Percentiles rank a stretch among this genome's conserved stretches.
Evolutionary conservation across 2,888 invertebrate species (phyloP).

Genomic region (Stenodema calcarata): DNA sequence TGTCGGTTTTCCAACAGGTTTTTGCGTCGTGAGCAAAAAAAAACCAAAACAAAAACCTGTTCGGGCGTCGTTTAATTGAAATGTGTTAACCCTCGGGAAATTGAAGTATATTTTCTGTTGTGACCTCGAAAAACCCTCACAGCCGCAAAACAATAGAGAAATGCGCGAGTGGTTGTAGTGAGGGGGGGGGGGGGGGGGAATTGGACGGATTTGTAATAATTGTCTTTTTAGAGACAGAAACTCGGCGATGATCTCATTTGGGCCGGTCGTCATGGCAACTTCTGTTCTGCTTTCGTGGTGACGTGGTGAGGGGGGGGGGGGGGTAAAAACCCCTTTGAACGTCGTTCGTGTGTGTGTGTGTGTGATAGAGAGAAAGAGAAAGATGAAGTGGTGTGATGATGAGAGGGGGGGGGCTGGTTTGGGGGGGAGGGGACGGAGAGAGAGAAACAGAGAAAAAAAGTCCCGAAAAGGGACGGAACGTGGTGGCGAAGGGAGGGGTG

Average conservation of each 20-base stretch:
- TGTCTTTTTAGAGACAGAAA: constrained; percentile 42
- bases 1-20: not conserved
- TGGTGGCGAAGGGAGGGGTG: constrained; percentile 20
- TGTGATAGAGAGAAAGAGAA: constrained; percentile 5
- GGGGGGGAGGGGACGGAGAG: not conserved
- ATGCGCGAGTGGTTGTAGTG: not conserved
- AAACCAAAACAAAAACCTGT: not conserved
- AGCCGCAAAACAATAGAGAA: not conserved
- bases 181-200: not conserved
- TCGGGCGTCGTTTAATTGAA: not conserved
- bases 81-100: not conserved
- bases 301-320: not conserved
- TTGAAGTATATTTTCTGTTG: not conserved
- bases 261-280: constrained; percentile 40
- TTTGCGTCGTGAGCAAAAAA: not conserved
- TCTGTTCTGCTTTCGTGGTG: constrained; percentile 31
- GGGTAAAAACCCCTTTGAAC: not conserved
- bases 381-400: not conserved
- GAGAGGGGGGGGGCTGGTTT: not conserved
- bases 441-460: not conserved
- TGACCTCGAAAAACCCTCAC: not conserved
- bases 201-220: constrained; percentile 42
- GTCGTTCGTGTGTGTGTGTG: constrained; percentile 6
- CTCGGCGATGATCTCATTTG: constrained; percentile 39
- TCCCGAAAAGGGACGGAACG: constrained; percentile 1